Conservation (phyloP, 2,113 vertebrate genomes). For the Bambusicola thoracicus region DNA sequence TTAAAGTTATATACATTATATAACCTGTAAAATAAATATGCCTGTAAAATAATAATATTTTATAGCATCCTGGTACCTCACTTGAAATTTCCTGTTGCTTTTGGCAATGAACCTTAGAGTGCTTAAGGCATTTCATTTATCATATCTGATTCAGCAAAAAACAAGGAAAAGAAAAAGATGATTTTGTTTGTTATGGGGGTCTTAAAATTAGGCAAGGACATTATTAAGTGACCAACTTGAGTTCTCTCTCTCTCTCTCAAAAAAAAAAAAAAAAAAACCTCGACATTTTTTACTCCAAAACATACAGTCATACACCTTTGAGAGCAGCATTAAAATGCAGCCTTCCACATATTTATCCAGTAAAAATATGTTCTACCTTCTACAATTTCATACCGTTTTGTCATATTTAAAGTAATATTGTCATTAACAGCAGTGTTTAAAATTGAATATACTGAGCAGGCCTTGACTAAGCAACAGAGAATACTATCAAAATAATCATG, state of each 20-base stretch:
- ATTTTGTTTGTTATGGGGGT: neutral
- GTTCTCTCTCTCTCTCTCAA: neutral
- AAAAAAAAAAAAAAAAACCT: rapidly evolving
- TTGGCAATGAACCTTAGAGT: neutral
- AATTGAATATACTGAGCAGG: neutral
- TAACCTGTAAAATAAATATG: neutral
- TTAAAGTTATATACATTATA: neutral
- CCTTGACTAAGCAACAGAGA: neutral
- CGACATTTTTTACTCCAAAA: neutral
- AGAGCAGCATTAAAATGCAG: neutral
- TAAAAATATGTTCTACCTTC: neutral
- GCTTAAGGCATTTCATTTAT: neutral
- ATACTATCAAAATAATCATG: neutral
- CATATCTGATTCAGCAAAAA: neutral
- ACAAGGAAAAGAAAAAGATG: neutral
- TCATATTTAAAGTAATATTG: neutral
- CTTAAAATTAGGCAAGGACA: neutral
- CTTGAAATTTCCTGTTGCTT: neutral
- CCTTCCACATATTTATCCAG: neutral
- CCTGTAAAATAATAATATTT: neutral
- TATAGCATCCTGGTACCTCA: neutral
- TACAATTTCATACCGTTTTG: neutral
- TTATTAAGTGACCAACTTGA: neutral
- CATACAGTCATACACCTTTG: neutral
- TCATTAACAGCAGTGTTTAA: neutral